A percentile compares a stretch with the other conserved stretches of the same genome.
Evolutionary conservation across 1,140 invertebrate genomes (phyloP).

Genomic region (Dermatophagoides farinae): DNA sequence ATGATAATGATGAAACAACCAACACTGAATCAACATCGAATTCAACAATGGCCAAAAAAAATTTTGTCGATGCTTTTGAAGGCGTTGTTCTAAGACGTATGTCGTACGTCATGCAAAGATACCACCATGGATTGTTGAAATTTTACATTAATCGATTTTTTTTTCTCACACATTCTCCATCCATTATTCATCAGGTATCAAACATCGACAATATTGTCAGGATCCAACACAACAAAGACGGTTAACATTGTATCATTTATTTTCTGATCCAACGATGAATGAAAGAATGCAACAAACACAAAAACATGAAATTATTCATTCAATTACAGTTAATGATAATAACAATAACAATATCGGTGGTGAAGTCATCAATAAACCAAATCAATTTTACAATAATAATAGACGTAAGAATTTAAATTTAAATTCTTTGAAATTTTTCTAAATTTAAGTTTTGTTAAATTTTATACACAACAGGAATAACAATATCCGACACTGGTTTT

Average conservation of each 20-base stretch:
- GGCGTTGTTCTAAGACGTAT: conserved; percentile 3
- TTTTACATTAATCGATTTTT: too few species aligned
- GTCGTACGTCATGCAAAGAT: neutral
- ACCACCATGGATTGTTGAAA: too few species aligned
- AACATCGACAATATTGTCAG: neutral
- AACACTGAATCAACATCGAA: neutral
- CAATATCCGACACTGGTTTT: neutral
- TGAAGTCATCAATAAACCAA: neutral
- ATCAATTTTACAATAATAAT: neutral
- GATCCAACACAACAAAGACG: neutral
- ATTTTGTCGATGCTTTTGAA: neutral
- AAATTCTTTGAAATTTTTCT: neutral
- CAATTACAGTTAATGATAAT: neutral
- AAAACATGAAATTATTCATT: too few species aligned
- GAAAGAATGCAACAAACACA: neutral
- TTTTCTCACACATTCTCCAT: too few species aligned
- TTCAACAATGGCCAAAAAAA: neutral
- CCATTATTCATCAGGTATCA: too few species aligned
- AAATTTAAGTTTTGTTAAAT: too few species aligned
- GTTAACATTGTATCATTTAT: neutral
- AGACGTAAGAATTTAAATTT: neutral
- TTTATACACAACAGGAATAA: neutral
- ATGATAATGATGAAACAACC: neutral
- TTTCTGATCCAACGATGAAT: neutral
- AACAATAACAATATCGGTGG: neutral